Evolutionary conservation across 1,140 invertebrate species (phyloP), one percentile per base, ranked within the genome.

Genomic region (Micrasema minimum): DNA sequence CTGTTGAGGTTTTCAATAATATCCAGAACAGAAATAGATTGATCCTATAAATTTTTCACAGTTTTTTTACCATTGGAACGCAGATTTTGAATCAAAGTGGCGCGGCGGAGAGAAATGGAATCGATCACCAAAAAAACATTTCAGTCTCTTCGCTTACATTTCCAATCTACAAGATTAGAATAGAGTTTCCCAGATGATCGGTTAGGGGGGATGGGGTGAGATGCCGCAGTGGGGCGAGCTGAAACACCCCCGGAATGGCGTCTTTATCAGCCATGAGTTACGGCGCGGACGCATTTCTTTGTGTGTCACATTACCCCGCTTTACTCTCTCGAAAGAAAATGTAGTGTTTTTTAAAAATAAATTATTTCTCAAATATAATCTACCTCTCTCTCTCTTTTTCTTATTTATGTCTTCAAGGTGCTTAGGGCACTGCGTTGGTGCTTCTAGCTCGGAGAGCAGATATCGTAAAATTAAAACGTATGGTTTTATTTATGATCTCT

Each of bases 281-380:
- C 68, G 62, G 37, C 64, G 70, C 55, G 72, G 72, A 74, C 72
- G 72, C 72, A 74, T 74, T 74, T 74, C 72, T 74, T 74, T 74
- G 72, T 66, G 61, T 66, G 61, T 69, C 53, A 65, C 71, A 23
- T 50, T 20, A 57, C 12, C 16, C 45, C 46, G 18, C 62, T 38
- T 59, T 59, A 11, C 55, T 35, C 35, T 48, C 26, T 31, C 26
- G 26, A 31, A 31, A 7, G 26, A 31, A 31, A 31, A 31, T 7
- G 7, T 31, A 4, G 26, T 2, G 26, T 31, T 31, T 31, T 31
- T 31, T 7, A 31, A 31, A 31, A 31, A 2, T 2, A 31, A 31
- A 31, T 31, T 31, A 31, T n/a, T n/a, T n/a, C n/a, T n/a, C n/a
- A n/a, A n/a, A n/a, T n/a, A n/a, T n/a, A n/a, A n/a, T n/a, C n/a